phyloP scores from a whole-genome alignment of 2,113 vertebrate genomes.

The Chiloscyllium plagiosum region DNA sequence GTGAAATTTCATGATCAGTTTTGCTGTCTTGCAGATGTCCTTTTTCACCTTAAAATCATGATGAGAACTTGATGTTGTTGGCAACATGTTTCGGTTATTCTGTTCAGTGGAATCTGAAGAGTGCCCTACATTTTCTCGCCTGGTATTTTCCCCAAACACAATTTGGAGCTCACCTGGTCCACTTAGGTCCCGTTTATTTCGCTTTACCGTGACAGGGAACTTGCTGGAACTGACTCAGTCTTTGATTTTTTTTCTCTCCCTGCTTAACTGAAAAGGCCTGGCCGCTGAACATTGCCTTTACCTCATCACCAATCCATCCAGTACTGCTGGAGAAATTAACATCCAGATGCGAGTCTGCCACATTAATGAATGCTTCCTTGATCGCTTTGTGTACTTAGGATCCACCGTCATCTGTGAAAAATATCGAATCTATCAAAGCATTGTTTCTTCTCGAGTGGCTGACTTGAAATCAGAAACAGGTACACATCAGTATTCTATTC shows the following conservation, averaged over 20 bases:
- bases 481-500: not conserved
- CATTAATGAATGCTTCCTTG: slow-evolving; percentile 15
- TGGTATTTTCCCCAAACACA: not conserved
- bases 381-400: slow-evolving; percentile 9
- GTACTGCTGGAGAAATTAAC: slow-evolving; percentile 2
- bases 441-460: not conserved
- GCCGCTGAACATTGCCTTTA: not conserved
- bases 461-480: not conserved
- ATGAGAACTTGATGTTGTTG: not conserved
- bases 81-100: not conserved
- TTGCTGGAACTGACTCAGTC: not conserved
- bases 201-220: not conserved
- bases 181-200: not conserved
- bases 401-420: slow-evolving; percentile 14
- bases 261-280: not conserved
- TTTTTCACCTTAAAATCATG: not conserved
- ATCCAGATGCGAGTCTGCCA: slow-evolving; percentile 15
- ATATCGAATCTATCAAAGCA: slow-evolving; percentile 22
- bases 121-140: not conserved
- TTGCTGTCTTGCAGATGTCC: not conserved
- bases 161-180: not conserved
- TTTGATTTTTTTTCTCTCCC: not conserved
- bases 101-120: not conserved
- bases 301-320: slow-evolving; percentile 10
- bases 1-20: not conserved